Evolutionary conservation across 1,140 invertebrate genomes (phyloP).

Genomic region (Heterodera schachtii): DNA sequence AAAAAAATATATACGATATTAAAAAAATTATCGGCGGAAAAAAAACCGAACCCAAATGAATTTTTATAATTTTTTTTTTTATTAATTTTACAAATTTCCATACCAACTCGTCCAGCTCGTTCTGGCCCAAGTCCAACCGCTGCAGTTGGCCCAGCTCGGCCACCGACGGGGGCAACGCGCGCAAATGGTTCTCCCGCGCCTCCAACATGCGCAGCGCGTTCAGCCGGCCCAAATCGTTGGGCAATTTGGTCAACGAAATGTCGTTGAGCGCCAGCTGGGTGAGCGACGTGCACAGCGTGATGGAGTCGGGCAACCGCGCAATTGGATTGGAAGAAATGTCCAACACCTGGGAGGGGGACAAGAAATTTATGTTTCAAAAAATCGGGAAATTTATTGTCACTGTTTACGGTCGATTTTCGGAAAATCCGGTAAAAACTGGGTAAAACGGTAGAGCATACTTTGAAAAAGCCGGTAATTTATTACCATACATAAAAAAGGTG

Average conservation of each 20-base stretch:
- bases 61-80: no score
- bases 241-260: conserved; percentile 89
- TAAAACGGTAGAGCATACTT: no score
- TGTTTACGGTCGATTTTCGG: not conserved
- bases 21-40: no score
- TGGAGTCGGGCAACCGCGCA: conserved; percentile 79
- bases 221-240: conserved; percentile 91
- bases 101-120: conserved; percentile 95
- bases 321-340: conserved; percentile 60
- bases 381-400: no score
- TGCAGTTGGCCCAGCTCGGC: conserved; percentile 84
- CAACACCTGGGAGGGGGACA: conserved; percentile 26
- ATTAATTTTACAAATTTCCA: conserved; percentile 63
- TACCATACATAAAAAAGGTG: no score
- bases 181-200: conserved; percentile 92
- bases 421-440: not conserved
- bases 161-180: conserved; percentile 85
- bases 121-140: conserved; percentile 92
- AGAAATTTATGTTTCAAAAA: not conserved
- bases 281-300: conserved; percentile 88
- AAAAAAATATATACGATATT: no score
- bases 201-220: conserved; percentile 86
- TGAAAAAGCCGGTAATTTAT: no score
- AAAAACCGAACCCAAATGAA: no score
- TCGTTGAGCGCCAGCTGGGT: conserved; percentile 93